Conservation (phyloP, 2,888 invertebrate species). For the Rugalucina vietnamica region DNA sequence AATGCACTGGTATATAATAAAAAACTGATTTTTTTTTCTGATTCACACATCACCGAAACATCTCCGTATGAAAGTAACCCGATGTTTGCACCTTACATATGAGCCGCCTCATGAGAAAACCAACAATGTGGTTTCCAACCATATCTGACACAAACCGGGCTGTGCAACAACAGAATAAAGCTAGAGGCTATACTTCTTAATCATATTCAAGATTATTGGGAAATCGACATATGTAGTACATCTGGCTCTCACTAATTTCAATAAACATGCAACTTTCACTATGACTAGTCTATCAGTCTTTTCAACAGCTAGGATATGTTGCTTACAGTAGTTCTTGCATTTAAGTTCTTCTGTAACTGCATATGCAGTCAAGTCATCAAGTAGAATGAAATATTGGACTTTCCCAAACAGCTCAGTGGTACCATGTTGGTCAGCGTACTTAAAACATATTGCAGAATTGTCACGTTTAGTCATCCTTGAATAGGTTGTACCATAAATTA, state of each 20-base stretch:
- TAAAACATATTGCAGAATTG: conserved; percentile 20
- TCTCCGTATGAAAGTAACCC: too few relatives aligned
- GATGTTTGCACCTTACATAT: too few relatives aligned
- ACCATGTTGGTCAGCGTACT: background rate
- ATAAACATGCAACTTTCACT: background rate
- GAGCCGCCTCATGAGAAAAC: too few relatives aligned
- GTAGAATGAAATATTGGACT: background rate
- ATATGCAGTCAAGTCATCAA: background rate
- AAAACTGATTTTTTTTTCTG: too few relatives aligned
- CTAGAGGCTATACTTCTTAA: too few relatives aligned
- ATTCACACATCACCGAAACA: too few relatives aligned
- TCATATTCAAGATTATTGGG: background rate
- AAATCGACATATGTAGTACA: background rate
- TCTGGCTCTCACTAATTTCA: background rate
- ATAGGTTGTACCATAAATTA: conserved; percentile 41
- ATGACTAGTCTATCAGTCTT: background rate
- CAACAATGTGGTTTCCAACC: too few relatives aligned
- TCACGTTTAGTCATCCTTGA: conserved; percentile 49
- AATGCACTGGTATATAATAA: too few relatives aligned
- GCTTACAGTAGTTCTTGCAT: background rate
- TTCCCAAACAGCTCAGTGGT: background rate
- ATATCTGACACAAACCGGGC: too few relatives aligned
- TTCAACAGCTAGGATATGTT: background rate
- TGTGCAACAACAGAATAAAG: too few relatives aligned
- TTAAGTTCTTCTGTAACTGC: background rate